phyloP scores from a whole-genome alignment of 2,113 vertebrate genomes.

The Hippocampus abdominalis region DNA sequence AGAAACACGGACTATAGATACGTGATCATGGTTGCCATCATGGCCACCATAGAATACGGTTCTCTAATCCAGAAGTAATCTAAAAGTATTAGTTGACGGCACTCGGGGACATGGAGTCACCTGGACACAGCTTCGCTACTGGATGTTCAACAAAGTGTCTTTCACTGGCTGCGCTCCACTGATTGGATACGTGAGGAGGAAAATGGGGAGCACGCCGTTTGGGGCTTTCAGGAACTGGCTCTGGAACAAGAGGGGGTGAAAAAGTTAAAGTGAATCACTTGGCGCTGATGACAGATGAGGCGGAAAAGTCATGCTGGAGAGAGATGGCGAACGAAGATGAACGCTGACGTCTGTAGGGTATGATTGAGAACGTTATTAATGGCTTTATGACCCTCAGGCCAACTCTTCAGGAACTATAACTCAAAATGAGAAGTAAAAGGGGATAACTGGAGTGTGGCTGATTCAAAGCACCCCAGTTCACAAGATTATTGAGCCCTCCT shows the following conservation, averaged over 20 bases:
- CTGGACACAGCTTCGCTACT: conserved; percentile 46
- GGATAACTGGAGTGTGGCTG: conserved; percentile 20
- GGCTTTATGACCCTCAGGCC: conserved; percentile 15
- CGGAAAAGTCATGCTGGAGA: conserved; percentile 37
- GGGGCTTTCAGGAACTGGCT: conserved; percentile 43
- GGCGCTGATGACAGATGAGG: conserved; percentile 35
- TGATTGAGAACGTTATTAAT: conserved; percentile 32
- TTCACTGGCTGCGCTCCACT: conserved; percentile 46
- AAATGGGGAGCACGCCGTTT: conserved; percentile 33
- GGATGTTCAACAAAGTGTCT: conserved; percentile 53
- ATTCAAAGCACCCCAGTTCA: conserved; percentile 9
- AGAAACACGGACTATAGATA: conserved; percentile 3
- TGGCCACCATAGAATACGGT: conserved; percentile 15
- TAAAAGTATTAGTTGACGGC: conserved; percentile 49
- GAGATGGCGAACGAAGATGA: conserved; percentile 22
- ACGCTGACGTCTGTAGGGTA: conserved; percentile 28
- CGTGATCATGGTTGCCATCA: neutral
- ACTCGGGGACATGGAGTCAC: conserved; percentile 31
- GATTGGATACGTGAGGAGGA: conserved; percentile 43
- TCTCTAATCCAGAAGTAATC: conserved; percentile 29
- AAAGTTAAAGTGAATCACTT: conserved; percentile 39
- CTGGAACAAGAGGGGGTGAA: conserved; percentile 47
- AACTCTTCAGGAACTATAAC: conserved; percentile 16
- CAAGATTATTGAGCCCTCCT: conserved; percentile 16
- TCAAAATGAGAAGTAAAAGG: conserved; percentile 38